Evolutionary conservation across 2,113 vertebrate species (phyloP), one percentile per base, ranked within the genome.

Genomic region (Micronisus gabar): DNA sequence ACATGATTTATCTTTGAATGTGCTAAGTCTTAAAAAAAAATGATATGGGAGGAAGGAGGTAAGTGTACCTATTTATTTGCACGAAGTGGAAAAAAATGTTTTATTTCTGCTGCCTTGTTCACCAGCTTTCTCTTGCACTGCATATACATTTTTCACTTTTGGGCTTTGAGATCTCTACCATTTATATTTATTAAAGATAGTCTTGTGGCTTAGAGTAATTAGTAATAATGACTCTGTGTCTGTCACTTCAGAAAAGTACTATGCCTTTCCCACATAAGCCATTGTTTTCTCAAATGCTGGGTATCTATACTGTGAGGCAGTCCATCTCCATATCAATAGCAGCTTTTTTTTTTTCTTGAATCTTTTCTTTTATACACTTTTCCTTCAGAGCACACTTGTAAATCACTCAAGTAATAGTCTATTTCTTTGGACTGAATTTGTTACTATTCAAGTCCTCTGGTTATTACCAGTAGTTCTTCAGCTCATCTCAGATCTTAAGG

Each of bases 401-500:
- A 94, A 95, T 92, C 76, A 91, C 26, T 88, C 38, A 59, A 74
- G 59, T 93, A 93, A 94, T 76, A 92, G 79, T 75, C 88, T 92
- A 55, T 84, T 93, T 92, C 92, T 94, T 84, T 84, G 29, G 55
- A 56, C 55, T 93, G 27, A 81, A 88, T 95, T 93, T 90, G 41
- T 90, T 93, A 63, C 72, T 93, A 74, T 96, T 95, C 63, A 88
- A 65, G 82, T 94, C 15, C 30, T 94, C 47, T 92, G n/a, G 47
- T 83, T 96, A 78, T 95, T 96, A 93, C 79, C 55, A 86, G 78
- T 30, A 93, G 38, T 88, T 91, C 72, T 96, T 72, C 56, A 68
- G 73, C 82, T 96, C 82, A 40, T 78, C 80, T 88, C 55, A 59
- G 47, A 74, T 78, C 74, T 90, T 86, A 92, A 90, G 82, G 23